Percentiles rank a stretch among this genome's conserved stretches.
These are phyloP conservation scores for Schizaphis graminum DNA, from an alignment of 2,888 invertebrate species.

Conservation along the genomic window DNA sequence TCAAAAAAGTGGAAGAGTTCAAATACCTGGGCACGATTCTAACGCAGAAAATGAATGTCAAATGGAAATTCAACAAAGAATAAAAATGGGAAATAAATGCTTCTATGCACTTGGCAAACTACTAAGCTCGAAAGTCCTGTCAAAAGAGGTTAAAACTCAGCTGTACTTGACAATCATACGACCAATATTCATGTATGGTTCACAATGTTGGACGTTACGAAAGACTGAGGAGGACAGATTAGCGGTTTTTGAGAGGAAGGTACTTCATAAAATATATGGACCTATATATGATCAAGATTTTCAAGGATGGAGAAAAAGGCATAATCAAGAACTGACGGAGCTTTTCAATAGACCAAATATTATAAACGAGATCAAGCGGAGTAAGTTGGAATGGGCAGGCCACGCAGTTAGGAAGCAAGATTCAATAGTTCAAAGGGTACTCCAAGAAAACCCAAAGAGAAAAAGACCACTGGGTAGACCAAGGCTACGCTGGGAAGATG, in stretches of 20 bases:
- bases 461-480: constrained; percentile 29
- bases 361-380: constrained; percentile 21
- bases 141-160: too few relatives aligned
- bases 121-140: not conserved
- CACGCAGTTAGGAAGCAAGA: not conserved
- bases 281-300: constrained; percentile 42
- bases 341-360: constrained; percentile 36
- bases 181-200: too few relatives aligned
- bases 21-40: too few relatives aligned
- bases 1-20: too few relatives aligned
- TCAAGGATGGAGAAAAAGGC: constrained; percentile 21
- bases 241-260: constrained; percentile 42
- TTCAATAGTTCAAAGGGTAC: constrained; percentile 25
- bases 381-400: not conserved
- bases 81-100: constrained; percentile 44
- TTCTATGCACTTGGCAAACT: constrained; percentile 33
- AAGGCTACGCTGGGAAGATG: constrained; percentile 46
- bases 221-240: constrained; percentile 29
- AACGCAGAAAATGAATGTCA: too few relatives aligned
- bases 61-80: constrained; percentile 32
- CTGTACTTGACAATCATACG: too few relatives aligned
- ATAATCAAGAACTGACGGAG: constrained; percentile 29
- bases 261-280: constrained; percentile 51
- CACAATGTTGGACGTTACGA: too few relatives aligned
- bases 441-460: constrained; percentile 40